Evolutionary conservation across 1,140 invertebrate genomes (phyloP), one percentile per base, ranked within the genome.

Genomic region (Helicoverpa armigera): DNA sequence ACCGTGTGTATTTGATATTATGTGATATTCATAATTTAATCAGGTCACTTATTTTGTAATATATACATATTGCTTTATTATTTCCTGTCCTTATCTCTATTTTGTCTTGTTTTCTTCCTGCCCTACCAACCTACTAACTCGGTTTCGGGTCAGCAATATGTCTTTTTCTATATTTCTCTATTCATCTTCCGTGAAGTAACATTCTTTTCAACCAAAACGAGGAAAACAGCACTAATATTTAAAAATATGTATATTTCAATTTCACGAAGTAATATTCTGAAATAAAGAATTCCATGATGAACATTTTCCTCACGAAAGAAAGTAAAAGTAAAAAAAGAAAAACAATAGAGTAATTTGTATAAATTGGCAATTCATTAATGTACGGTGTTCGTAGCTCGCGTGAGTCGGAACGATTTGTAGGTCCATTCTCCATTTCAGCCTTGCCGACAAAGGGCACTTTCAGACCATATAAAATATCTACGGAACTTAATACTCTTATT

Each of bases 361-460:
- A 83, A 86, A 84, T 85, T 86, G 77, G 53, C 75, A 86, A 82
- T 83, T 83, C 67, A 83, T 85, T 76, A 86, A n/a, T 9, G 61
- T 31, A 54, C 72, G 54, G 76, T 72, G 72, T 67, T 61, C 50
- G 54, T 35, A 60, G 54, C 78, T 88, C 80, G 87, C 87, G 87
- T 88, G 87, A 76, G 81, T 43, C 16, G 56, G 54, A 16, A 73
- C 82, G 63, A 88, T 88, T 85, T 83, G 77, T 83, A 80, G 23
- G 23, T 23, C 60, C 13, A 16, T 70, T 79, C 70, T 56, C 65
- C 50, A 43, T 70, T 77, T 61, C 56, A 54, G 54, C 75, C 74
- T 56, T 53, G 14, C 7, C 54, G 60, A 77, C 75, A 77, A 77
- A 67, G 61, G 75, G 60, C 75, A 77, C 61, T 77, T 65, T 29